Conservation (phyloP, 2,113 vertebrate genomes). For the Laticauda laticaudata region DNA sequence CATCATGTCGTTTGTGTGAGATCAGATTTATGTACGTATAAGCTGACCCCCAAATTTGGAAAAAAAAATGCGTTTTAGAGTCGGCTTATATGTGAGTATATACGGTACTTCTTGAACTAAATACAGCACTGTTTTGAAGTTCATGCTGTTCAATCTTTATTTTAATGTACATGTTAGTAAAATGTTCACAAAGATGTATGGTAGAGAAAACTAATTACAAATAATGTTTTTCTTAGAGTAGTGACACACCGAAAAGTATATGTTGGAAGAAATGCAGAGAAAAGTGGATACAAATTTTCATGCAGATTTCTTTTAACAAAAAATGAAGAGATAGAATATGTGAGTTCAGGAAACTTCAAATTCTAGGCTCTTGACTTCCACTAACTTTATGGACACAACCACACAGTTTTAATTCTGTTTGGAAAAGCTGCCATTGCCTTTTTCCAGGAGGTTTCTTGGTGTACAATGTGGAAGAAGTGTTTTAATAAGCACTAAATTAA, state of each 20-base stretch:
- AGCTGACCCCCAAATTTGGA: no score
- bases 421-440: neutral
- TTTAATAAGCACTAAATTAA: neutral
- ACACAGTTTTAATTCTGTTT: neutral
- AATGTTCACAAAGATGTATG: neutral
- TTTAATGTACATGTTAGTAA: neutral
- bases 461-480: neutral
- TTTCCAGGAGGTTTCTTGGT: neutral
- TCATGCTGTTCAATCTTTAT: neutral
- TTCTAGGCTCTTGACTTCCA: neutral
- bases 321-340: neutral
- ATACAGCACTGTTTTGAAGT: neutral
- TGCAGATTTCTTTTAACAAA: neutral
- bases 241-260: neutral
- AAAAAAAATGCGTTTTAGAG: no score
- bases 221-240: neutral
- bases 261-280: neutral
- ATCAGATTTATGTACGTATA: no score
- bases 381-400: neutral
- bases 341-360: neutral
- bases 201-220: neutral
- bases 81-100: no score
- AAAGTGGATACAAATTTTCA: neutral
- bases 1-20: no score
- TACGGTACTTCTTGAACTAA: neutral